Base-by-base conservation (phyloP, 2,113 vertebrate genomes). In the Nesogale talazaci region DNA sequence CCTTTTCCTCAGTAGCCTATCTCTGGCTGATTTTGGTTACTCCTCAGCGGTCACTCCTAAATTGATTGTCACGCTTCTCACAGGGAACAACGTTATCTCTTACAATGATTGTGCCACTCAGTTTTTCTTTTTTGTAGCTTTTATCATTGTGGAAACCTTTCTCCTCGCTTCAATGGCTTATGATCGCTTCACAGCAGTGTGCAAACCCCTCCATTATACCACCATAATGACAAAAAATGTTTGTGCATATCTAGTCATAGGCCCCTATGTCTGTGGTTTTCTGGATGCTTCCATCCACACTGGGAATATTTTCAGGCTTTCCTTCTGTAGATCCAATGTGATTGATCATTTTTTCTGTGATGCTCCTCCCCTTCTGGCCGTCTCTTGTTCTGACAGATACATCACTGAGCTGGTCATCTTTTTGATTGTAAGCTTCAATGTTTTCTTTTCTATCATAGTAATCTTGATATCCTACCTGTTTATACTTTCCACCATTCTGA, bases 321-420 rank as follows among this genome's bases (percentile, higher is more conserved):
- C n/a, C n/a, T n/a, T n/a, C n/a, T n/a, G n/a, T n/a, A n/a, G n/a
- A n/a, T n/a, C n/a, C n/a, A n/a, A 69, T 34, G 27, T 93, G 25
- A 11, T 96, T 0, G 27, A 95, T 3, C 88, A 95, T 56, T 96
- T 95, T 65, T 93, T 96, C 90, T 96, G 96, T n/a, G 92, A 94
- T 16, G 77, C 14, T 1, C n/a, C 88, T 57, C 89, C 92, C 59
- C n/a, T 96, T 4, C 31, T 96, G 56, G 74, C 78, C 74, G 57
- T 96, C 34, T 91, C 92, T 0, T 95, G 94, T 17, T 96, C 90
- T 56, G 88, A 94, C 1, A 94, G 2, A 9, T 59, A 31, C 1
- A 42, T 77, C n/a, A 79, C 9, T 11, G 87, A 93, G 87, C 77
- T 88, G 52, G n/a, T 80, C 19, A 16, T 70, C 34, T 19, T 34